Percentiles rank a stretch among this genome's conserved stretches.
Evolutionary conservation across 2,113 vertebrate species (phyloP).

Genomic region (Arvicanthis niloticus): DNA sequence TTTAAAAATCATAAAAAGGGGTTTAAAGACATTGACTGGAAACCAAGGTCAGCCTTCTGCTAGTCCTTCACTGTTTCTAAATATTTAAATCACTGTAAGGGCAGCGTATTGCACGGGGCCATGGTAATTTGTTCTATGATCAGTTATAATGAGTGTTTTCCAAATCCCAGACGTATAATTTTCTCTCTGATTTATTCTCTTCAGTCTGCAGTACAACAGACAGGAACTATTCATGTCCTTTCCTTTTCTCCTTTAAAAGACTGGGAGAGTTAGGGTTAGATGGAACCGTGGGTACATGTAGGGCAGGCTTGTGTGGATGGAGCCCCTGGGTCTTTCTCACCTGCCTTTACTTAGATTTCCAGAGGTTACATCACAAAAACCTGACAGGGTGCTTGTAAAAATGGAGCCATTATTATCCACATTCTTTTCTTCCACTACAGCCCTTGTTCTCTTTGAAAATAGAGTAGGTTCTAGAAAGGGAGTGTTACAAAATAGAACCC

Average conservation of each 20-base stretch:
- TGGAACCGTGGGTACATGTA: conserved; percentile 64
- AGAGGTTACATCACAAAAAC: conserved; percentile 81
- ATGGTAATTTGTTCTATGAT: conserved; percentile 67
- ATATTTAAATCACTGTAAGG: conserved; percentile 69
- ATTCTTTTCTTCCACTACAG: conserved; percentile 80
- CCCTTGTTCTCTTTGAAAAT: conserved; percentile 83
- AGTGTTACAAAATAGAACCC: conserved; percentile 81
- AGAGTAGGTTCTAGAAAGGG: conserved; percentile 83
- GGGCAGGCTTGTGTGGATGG: conserved; percentile 73
- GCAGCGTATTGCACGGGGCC: conserved; percentile 46
- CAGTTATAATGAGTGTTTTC: conserved; percentile 79
- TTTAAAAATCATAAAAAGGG: conserved; percentile 58
- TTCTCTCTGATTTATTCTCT: conserved; percentile 78
- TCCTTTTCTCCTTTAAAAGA: conserved; percentile 77
- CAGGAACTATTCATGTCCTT: conserved; percentile 79
- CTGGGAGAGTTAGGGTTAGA: conserved; percentile 78
- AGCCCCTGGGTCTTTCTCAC: conserved; percentile 80
- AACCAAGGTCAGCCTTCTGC: conserved; percentile 49
- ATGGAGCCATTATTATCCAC: conserved; percentile 82
- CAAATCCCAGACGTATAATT: conserved; percentile 76
- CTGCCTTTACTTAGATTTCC: conserved; percentile 79
- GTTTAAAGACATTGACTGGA: conserved; percentile 62
- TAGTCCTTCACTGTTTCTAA: conserved; percentile 57
- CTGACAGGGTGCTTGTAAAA: conserved; percentile 82
- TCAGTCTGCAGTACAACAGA: conserved; percentile 71